These are phyloP conservation scores for Caenorhabditis brenneri DNA, from an alignment of 1,140 invertebrate species.

Conservation along the genomic window DNA sequence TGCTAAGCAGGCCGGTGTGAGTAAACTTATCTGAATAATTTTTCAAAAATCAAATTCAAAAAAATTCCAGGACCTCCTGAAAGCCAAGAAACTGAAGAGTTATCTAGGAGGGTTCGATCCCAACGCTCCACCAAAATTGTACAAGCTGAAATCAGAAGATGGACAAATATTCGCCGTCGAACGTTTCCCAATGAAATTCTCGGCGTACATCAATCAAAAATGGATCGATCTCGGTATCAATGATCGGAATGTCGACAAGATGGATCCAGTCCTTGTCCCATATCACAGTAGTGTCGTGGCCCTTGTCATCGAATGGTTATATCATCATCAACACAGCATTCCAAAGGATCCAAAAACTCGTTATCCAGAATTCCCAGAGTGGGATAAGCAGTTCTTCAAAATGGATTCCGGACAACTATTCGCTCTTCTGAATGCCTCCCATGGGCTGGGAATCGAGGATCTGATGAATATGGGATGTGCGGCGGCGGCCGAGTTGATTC, in stretches of 20 bases:
- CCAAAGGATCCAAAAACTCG: no score
- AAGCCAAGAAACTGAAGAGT: no score
- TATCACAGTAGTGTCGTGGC: not conserved
- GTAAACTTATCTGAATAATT: no score
- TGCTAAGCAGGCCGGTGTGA: no score
- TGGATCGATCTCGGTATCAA: not conserved
- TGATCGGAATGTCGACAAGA: not conserved
- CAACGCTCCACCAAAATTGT: no score
- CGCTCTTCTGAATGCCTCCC: not conserved
- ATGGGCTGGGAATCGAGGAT: not conserved
- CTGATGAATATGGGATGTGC: slow-evolving; percentile 28
- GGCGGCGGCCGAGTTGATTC: not conserved
- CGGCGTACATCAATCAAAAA: not conserved
- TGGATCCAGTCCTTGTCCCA: not conserved
- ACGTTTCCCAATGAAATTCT: not conserved
- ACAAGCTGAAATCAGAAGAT: slow-evolving; percentile 2
- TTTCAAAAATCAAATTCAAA: no score
- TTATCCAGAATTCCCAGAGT: not conserved
- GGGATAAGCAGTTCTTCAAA: slow-evolving; percentile 1
- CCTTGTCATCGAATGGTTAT: not conserved
- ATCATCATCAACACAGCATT: not conserved
- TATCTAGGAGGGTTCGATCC: no score
- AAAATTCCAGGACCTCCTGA: no score
- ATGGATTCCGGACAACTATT: not conserved
- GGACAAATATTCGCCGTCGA: not conserved